Evolutionary conservation across 1,140 invertebrate species (phyloP), one percentile per base, ranked within the genome.

Genomic region (Zaprionus capensis): DNA sequence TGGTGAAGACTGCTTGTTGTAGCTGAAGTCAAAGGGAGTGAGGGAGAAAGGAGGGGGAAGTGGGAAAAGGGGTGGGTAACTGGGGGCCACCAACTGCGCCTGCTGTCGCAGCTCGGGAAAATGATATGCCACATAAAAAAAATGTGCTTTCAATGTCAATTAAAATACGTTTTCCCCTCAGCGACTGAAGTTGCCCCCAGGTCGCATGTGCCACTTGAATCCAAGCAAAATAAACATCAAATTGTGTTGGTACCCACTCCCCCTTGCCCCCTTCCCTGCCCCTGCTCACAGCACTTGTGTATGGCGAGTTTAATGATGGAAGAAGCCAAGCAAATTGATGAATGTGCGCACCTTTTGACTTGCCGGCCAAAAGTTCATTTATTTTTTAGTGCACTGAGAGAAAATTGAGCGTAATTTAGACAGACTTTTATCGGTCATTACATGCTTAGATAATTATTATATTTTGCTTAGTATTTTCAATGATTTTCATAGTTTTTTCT

Each of bases 101-200:
- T 81, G 64, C 76, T 80, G 81, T 83, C 81, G 51, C 73, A 71
- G 68, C 34, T 49, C 51, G 12, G 28, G 28, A 78, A 64, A 80
- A 79, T 86, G 82, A 86, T 80, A 83, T 53, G 82, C 56, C 70
- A 66, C 67, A 82, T 82, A 79, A 82, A 84, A 71, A 71, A 86
- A 76, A 76, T 61, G 71, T 74, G 80, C 80, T 80, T 87, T 87
- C 83, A 86, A 87, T 87, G 77, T 78, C 77, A 87, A 86, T 87
- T 87, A 86, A 86, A 86, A 78, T 79, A 87, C 69, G 78, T 79
- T 82, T 69, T 24, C 34, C 28, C 28, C 24, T n/a, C 6, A 9
- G n/a, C 6, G 2, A n/a, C 38, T 28, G 22, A 58, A 58, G 22
- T 46, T 38, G 41, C 34, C 15, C 17, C 31, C 44, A 49, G 44